Conservation (phyloP, 2,113 vertebrate genomes). For the Dissostichus mawsoni region DNA sequence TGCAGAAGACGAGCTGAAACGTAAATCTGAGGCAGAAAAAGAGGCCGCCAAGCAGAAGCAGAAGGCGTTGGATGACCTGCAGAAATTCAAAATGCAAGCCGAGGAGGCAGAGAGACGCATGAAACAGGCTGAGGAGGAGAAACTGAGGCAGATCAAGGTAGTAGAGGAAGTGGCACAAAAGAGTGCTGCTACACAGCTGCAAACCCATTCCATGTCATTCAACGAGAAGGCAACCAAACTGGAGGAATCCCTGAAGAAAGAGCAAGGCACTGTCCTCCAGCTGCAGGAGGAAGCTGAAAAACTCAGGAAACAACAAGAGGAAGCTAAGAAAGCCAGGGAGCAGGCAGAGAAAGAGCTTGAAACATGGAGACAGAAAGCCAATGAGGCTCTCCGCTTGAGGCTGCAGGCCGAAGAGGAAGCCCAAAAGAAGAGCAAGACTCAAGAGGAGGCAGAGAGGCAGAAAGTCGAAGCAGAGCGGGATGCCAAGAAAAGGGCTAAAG, state of each 20-base stretch:
- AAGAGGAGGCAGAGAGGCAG: constrained; percentile 96
- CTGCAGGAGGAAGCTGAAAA: constrained; percentile 91
- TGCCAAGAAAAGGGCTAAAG: constrained; percentile 90
- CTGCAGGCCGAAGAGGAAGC: constrained; percentile 95
- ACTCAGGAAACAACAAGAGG: constrained; percentile 89
- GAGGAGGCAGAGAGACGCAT: constrained; percentile 92
- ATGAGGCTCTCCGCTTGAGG: constrained; percentile 92
- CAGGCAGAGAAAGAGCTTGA: constrained; percentile 94
- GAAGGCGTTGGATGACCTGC: constrained; percentile 89
- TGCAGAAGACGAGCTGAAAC: constrained; percentile 92
- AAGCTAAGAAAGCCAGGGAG: constrained; percentile 88
- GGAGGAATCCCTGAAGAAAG: constrained; percentile 91
- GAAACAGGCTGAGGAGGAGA: constrained; percentile 92
- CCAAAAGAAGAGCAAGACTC: constrained; percentile 91
- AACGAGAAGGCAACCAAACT: constrained; percentile 88
- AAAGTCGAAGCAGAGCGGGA: constrained; percentile 93
- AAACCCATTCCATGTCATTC: constrained; percentile 87
- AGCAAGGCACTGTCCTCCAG: constrained; percentile 89
- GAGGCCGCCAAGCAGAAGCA: constrained; percentile 93
- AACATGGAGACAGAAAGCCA: constrained; percentile 95
- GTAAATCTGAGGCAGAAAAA: constrained; percentile 90
- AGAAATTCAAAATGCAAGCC: constrained; percentile 90
- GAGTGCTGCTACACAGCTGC: constrained; percentile 85
- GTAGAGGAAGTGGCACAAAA: constrained; percentile 91
- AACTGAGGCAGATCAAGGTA: constrained; percentile 90